These are phyloP conservation scores for Australoheros facetus DNA, from an alignment of 2,797 vertebrate genomes.

Conservation along the genomic window DNA sequence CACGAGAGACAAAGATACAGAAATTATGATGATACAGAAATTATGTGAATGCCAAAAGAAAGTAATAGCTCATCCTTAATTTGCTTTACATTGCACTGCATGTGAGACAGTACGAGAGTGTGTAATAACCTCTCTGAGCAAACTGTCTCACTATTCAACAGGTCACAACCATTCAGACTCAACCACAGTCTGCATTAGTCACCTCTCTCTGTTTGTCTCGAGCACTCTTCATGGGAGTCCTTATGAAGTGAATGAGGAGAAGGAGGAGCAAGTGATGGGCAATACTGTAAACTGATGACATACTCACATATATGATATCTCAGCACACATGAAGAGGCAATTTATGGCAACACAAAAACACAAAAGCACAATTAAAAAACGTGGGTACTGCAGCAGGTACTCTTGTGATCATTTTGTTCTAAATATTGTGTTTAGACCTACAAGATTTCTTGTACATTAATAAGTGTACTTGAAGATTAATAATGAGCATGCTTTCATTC, in stretches of 20 bases:
- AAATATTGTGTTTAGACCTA: neutral
- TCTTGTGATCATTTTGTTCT: neutral
- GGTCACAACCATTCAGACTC: conserved; percentile 35
- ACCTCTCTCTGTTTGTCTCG: conserved; percentile 10
- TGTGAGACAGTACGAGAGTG: neutral
- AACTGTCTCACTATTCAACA: conserved; percentile 31
- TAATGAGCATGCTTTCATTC: too few relatives aligned
- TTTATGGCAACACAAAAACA: neutral
- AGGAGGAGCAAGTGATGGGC: neutral
- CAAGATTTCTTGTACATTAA: rapidly evolving
- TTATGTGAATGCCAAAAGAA: neutral
- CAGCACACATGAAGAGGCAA: neutral
- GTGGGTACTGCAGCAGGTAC: too few relatives aligned
- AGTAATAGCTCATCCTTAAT: neutral
- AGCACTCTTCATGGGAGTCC: conserved; percentile 29
- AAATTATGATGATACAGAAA: neutral
- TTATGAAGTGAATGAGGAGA: conserved; percentile 11
- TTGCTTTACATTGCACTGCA: neutral
- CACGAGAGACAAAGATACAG: too few relatives aligned
- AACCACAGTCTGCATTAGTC: conserved; percentile 40
- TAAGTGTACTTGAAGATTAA: neutral
- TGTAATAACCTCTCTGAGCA: conserved; percentile 9
- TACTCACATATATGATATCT: neutral
- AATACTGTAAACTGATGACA: conserved; percentile 5
- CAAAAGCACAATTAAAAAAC: neutral